Evolutionary conservation across 2,797 vertebrate genomes (phyloP).

Genomic region (Cirrhinus molitorella): DNA sequence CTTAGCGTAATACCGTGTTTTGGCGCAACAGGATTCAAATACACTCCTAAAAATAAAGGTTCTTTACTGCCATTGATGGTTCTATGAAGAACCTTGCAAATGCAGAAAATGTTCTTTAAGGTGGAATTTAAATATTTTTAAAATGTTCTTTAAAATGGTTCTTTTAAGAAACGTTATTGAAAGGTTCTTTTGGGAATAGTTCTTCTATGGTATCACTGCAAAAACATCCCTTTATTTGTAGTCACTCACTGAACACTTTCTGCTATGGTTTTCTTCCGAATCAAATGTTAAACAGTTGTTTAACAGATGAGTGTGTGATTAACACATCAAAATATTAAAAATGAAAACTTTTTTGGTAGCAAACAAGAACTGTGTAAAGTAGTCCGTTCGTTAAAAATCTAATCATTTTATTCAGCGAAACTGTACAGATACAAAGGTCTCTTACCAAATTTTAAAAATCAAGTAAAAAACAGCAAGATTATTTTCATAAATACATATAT

Average conservation of each 20-base stretch:
- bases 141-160: too few species aligned
- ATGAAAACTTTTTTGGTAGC: neutral
- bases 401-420: conserved; percentile 81
- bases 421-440: conserved; percentile 80
- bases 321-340: neutral
- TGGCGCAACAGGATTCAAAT: neutral
- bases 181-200: too few species aligned
- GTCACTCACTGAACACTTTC: neutral
- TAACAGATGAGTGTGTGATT: neutral
- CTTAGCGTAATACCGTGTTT: too few species aligned
- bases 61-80: too few species aligned
- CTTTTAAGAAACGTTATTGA: too few species aligned
- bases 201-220: too few species aligned
- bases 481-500: conserved; percentile 88
- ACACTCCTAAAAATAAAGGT: too few species aligned
- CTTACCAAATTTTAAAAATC: conserved; percentile 70
- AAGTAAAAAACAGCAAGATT: conserved; percentile 82
- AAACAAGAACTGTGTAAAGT: neutral
- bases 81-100: too few species aligned
- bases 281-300: neutral
- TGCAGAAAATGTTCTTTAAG: too few species aligned
- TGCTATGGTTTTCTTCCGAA: neutral
- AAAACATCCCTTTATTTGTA: too few species aligned
- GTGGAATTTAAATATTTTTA: too few species aligned
- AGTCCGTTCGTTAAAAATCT: conserved; percentile 71